Conservation (phyloP, 2,113 vertebrate species). For the Peromyscus californicus region DNA sequence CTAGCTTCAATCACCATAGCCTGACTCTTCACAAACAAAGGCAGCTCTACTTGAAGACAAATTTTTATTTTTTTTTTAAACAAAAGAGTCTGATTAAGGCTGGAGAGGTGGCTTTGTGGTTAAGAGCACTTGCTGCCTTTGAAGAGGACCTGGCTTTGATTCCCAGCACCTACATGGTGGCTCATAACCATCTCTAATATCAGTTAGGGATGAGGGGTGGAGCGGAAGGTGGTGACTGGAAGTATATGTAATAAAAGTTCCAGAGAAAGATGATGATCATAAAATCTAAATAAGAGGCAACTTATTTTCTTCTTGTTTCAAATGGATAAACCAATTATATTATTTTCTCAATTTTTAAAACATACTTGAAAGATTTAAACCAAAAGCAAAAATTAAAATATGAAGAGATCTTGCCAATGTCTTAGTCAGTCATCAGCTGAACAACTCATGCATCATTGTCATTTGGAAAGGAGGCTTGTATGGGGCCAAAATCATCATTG, state of each 20-base stretch:
- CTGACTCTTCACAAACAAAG: conserved; percentile 24
- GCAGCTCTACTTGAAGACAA: background rate
- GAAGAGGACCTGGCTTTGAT: background rate
- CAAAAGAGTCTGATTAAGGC: background rate
- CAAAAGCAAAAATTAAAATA: conserved; percentile 55
- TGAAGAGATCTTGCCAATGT: conserved; percentile 61
- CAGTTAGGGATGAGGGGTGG: background rate
- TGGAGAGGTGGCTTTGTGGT: background rate
- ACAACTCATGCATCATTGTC: conserved; percentile 47
- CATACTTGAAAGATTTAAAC: conserved; percentile 60
- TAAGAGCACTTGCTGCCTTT: background rate
- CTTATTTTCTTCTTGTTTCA: conserved; percentile 62
- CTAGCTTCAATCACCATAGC: background rate
- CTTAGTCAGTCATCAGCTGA: conserved; percentile 43
- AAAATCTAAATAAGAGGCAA: conserved; percentile 27
- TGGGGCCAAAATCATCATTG: conserved; percentile 19
- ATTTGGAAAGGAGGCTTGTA: conserved; percentile 33
- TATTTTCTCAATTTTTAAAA: conserved; percentile 58
- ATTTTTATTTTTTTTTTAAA: background rate
- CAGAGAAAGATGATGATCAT: conserved; percentile 30
- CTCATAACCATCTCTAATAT: background rate
- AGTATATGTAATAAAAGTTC: background rate
- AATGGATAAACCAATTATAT: background rate
- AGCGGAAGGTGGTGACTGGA: accelerated
- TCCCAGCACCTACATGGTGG: background rate